Evolutionary conservation across 1,140 invertebrate species (phyloP).

Genomic region (Drosophila yakuba): DNA sequence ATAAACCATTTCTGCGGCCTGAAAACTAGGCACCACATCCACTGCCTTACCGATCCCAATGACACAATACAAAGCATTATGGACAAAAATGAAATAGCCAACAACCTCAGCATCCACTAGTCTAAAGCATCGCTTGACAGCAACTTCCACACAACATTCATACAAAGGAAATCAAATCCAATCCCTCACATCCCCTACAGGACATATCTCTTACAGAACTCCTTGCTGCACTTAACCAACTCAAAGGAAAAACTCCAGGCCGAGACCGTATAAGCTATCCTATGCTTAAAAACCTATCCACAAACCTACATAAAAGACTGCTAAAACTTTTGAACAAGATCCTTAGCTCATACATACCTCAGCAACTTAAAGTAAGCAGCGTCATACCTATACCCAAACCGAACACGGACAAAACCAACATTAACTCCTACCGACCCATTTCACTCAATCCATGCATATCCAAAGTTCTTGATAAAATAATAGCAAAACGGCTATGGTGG

Average conservation of each 20-base stretch:
- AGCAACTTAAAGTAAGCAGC: too few relatives aligned
- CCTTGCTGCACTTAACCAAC: not conserved
- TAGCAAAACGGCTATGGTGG: not conserved
- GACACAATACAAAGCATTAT: constrained; percentile 10
- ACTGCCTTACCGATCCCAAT: constrained; percentile 17
- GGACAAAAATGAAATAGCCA: constrained; percentile 5
- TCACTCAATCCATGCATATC: not conserved
- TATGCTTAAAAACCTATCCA: constrained; percentile 2
- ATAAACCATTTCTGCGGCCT: constrained; percentile 14
- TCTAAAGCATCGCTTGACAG: constrained; percentile 5
- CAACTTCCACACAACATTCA: not conserved
- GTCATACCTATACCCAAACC: too few relatives aligned
- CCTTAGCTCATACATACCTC: too few relatives aligned
- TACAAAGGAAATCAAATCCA: too few relatives aligned
- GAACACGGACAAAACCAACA: too few relatives aligned
- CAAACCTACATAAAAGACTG: constrained; percentile 1
- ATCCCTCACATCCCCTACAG: too few relatives aligned
- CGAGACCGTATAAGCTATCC: constrained; percentile 11
- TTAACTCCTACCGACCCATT: too few relatives aligned
- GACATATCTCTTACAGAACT: too few relatives aligned
- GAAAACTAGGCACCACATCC: constrained; percentile 1
- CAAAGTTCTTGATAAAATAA: not conserved
- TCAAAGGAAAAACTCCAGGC: constrained; percentile 9
- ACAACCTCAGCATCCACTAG: constrained; percentile 2
- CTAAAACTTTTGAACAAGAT: not conserved